Evolutionary conservation across 2,888 invertebrate species (phyloP), one percentile per base, ranked within the genome.

Genomic region (Calameuta idolon): DNA sequence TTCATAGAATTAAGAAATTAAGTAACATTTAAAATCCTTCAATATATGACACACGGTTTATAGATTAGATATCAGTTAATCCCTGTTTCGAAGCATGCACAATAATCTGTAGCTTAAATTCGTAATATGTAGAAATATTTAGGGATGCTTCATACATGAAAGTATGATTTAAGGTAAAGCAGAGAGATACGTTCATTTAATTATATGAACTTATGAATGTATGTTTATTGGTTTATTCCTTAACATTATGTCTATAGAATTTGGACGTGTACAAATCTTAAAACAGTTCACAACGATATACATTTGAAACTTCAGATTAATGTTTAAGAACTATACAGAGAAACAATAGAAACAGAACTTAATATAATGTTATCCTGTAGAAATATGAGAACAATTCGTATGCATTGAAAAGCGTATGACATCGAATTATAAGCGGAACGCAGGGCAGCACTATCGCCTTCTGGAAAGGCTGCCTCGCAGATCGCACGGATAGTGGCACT

Each of bases 381-480:
- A 55, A 55, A 55, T 55, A 23, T 55, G 55, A 55, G 55, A 55
- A 23, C 55, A 1, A 55, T 55, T 55, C 23, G 55, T 55, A 55
- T 55, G 55, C 55, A 55, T 23, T 23, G 23, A 55, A 15, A 55
- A 55, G 55, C 55, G 9, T 55, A 55, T 2, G 23, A 55, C 23
- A 55, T 23, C 2, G 55, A 55, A 55, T 23, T 55, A 23, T 55
- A 55, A 55, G 55, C 23, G 9, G 23, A 55, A 55, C 55, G 23
- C 23, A 23, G 82, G 82, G 83, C 85, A 83, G 85, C 82, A 84
- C 84, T 83, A 79, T 82, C 83, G 84, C 75, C 77, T 55, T 55
- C 23, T 23, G 55, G 23, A 55, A 55, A 55, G 55, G 23, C 55
- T 55, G 9, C 55, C 55, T 23, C 9, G 9, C 15, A 23, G 23